phyloP scores from a whole-genome alignment of 2,888 invertebrate species.

The Cephus rjabovi region DNA sequence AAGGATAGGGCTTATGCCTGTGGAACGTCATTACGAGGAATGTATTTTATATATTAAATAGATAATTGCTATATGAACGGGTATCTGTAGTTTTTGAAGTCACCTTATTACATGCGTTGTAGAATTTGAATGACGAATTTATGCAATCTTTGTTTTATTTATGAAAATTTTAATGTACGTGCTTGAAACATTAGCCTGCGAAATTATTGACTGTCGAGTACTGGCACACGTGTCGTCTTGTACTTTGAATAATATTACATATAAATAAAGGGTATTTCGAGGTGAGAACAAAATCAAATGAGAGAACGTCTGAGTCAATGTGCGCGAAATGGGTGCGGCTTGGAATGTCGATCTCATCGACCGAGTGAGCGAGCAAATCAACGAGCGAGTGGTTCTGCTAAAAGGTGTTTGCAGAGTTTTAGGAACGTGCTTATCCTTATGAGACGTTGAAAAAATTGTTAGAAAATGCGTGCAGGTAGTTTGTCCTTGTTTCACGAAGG shows the following conservation, averaged over 20 bases:
- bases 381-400: slow-evolving; percentile 25
- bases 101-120: not conserved
- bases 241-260: not conserved
- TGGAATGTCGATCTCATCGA: slow-evolving; percentile 56
- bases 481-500: not conserved
- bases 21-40: not conserved
- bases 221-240: not conserved
- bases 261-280: not conserved
- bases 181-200: not conserved
- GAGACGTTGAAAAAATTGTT: not conserved
- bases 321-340: slow-evolving; percentile 60
- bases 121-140: not conserved
- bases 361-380: not conserved
- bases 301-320: slow-evolving; percentile 43
- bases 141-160: not conserved
- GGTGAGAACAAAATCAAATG: not conserved
- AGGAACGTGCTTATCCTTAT: slow-evolving; percentile 21
- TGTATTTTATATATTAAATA: not conserved
- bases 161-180: not conserved
- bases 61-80: not conserved
- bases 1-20: not conserved
- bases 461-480: not conserved
- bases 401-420: slow-evolving; percentile 32
- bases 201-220: not conserved
- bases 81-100: not conserved